Percentiles rank a stretch among this genome's conserved stretches.
Evolutionary conservation across 1,140 invertebrate species (phyloP).

Genomic region (Saccostrea glomerata): DNA sequence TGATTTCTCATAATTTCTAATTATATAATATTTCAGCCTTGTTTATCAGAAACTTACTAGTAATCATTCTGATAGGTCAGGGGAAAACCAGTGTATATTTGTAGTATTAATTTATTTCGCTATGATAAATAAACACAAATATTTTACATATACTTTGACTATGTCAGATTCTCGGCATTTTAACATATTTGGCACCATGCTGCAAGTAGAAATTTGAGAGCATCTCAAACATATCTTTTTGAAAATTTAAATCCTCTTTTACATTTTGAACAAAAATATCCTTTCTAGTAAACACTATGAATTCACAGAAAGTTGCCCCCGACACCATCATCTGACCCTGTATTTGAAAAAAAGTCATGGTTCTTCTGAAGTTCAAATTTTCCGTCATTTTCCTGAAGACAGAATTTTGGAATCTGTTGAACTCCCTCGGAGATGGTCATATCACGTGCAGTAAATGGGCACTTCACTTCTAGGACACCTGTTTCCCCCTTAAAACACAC

Average conservation of each 20-base stretch:
- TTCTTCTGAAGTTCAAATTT: neutral
- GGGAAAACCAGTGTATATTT: too few relatives aligned
- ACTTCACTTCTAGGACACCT: constrained; percentile 47
- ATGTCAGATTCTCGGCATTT: too few relatives aligned
- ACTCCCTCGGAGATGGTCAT: constrained; percentile 27
- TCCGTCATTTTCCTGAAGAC: neutral
- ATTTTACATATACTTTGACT: too few relatives aligned
- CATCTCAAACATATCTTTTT: neutral
- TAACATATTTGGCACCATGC: too few relatives aligned
- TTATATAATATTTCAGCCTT: too few relatives aligned
- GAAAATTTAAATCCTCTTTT: neutral
- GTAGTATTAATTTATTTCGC: too few relatives aligned
- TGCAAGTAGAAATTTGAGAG: too few relatives aligned
- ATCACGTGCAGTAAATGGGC: constrained; percentile 34
- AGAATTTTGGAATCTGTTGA: constrained; percentile 17
- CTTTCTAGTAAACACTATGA: constrained; percentile 44
- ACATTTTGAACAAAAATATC: neutral
- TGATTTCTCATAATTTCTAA: neutral
- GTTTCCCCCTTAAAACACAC: constrained; percentile 43
- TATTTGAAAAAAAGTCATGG: constrained; percentile 49
- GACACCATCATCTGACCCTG: constrained; percentile 56
- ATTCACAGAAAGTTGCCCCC: constrained; percentile 51
- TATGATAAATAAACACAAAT: too few relatives aligned
- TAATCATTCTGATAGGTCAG: neutral
- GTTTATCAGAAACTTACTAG: neutral